These are phyloP conservation scores for Amiota mariae DNA, from an alignment of 2,888 invertebrate genomes.

Conservation along the genomic window DNA sequence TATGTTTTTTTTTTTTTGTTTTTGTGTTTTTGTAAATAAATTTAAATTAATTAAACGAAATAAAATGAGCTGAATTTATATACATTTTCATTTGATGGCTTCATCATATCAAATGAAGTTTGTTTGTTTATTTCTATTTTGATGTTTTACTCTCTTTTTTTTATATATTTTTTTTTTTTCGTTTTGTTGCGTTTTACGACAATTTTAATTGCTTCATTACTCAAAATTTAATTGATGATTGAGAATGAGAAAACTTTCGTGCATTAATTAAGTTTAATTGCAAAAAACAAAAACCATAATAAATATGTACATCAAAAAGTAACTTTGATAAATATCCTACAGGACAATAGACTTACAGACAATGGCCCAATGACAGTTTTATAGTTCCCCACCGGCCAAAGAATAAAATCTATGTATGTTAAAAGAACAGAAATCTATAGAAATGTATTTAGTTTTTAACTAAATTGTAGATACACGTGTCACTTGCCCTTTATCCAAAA, in stretches of 20 bases:
- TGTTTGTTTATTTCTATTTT: not conserved
- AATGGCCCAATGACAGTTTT: constrained; percentile 26
- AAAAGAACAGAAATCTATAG: not conserved
- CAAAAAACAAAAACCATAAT: constrained; percentile 43
- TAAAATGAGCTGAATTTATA: constrained; percentile 3
- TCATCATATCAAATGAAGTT: constrained; percentile 51
- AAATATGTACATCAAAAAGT: not conserved
- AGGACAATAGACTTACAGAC: constrained; percentile 15
- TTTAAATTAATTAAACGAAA: constrained; percentile 28
- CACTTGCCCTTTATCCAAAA: not conserved
- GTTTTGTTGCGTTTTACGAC: constrained; percentile 54
- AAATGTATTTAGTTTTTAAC: not conserved
- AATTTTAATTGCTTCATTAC: constrained; percentile 58
- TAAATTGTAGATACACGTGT: constrained; percentile 31
- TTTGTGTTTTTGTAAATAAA: constrained; percentile 14
- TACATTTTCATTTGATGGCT: constrained; percentile 53
- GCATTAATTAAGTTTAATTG: constrained; percentile 61
- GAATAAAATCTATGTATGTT: not conserved
- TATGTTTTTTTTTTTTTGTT: not conserved
- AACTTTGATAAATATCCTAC: not conserved
- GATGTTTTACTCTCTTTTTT: constrained; percentile 29
- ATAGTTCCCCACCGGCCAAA: constrained; percentile 12
- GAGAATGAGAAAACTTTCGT: constrained; percentile 1
- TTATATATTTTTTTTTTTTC: constrained; percentile 53
- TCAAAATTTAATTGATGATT: constrained; percentile 41